Evolutionary conservation across 2,888 invertebrate genomes (phyloP).

Genomic region (Watsonalla binaria): DNA sequence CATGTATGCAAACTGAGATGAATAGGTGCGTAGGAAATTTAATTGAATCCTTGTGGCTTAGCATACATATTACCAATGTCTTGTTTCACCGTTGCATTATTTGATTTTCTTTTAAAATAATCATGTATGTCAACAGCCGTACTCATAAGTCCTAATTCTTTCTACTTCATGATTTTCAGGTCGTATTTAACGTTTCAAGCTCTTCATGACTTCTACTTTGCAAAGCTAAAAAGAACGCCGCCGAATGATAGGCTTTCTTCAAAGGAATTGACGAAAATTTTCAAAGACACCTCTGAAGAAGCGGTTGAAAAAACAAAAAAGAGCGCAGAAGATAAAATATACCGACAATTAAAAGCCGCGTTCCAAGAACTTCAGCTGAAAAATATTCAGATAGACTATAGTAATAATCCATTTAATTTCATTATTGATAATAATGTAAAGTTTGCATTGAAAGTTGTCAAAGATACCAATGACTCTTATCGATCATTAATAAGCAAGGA

Average conservation of each 20-base stretch:
- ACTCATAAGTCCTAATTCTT: background rate
- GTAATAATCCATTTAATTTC: slow-evolving; percentile 65
- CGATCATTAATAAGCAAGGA: slow-evolving; percentile 53
- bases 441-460: slow-evolving; percentile 52
- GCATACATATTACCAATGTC: too few species aligned
- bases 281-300: slow-evolving; percentile 48
- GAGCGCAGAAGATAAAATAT: slow-evolving; percentile 61
- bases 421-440: slow-evolving; percentile 65
- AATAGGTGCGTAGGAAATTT: slow-evolving; percentile 66
- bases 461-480: slow-evolving; percentile 53
- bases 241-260: slow-evolving; percentile 51
- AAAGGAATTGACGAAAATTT: slow-evolving; percentile 60
- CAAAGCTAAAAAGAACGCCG: slow-evolving; percentile 60
- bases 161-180: slow-evolving; percentile 43
- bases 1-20: slow-evolving; percentile 79
- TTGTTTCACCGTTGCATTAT: too few species aligned
- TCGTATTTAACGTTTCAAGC: slow-evolving; percentile 61
- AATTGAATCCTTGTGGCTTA: too few species aligned
- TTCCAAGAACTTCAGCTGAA: slow-evolving; percentile 59
- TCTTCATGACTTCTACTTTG: slow-evolving; percentile 65
- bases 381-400: slow-evolving; percentile 54
- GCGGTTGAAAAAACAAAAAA: slow-evolving; percentile 42
- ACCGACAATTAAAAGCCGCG: slow-evolving; percentile 46
- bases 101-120: too few species aligned
- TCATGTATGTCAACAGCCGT: too few species aligned